phyloP scores from a whole-genome alignment of 2,113 vertebrate species.

The Leiothrix lutea region DNA sequence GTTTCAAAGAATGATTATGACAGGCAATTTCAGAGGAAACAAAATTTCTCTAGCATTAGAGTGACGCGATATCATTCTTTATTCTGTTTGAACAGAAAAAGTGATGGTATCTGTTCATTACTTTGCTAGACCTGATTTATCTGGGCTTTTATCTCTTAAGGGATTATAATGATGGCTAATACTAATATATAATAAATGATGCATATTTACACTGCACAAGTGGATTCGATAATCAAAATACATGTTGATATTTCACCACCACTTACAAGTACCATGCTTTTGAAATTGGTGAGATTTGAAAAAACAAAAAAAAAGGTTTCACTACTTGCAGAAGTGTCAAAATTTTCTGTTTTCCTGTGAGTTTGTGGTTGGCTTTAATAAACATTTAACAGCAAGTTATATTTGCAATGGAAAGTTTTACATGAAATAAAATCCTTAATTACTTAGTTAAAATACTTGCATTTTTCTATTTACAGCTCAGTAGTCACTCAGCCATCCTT shows the following conservation, averaged over 20 bases:
- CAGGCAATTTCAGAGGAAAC: background rate
- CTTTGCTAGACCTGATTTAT: conserved; percentile 13
- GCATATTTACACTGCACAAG: background rate
- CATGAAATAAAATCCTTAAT: background rate
- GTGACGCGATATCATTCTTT: background rate
- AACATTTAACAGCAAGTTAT: background rate
- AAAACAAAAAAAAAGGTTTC: background rate
- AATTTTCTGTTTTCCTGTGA: background rate
- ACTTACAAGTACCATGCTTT: background rate
- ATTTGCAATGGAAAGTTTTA: background rate
- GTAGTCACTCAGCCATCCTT: background rate
- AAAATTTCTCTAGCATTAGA: background rate
- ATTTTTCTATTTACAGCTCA: background rate
- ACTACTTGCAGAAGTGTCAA: background rate
- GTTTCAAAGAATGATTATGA: background rate
- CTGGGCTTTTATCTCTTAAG: conserved; percentile 10
- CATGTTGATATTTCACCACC: background rate
- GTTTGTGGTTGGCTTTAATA: background rate
- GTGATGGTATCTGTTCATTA: background rate
- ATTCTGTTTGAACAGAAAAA: conserved; percentile 16
- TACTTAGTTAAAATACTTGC: background rate
- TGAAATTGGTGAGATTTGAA: background rate
- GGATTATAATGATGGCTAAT: conserved; percentile 5
- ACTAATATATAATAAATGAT: conserved; percentile 27
- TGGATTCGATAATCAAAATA: conserved; percentile 11